Percentiles rank a stretch among this genome's conserved stretches.
These are phyloP conservation scores for Diloba caeruleocephala DNA, from an alignment of 2,888 invertebrate genomes.

Conservation along the genomic window DNA sequence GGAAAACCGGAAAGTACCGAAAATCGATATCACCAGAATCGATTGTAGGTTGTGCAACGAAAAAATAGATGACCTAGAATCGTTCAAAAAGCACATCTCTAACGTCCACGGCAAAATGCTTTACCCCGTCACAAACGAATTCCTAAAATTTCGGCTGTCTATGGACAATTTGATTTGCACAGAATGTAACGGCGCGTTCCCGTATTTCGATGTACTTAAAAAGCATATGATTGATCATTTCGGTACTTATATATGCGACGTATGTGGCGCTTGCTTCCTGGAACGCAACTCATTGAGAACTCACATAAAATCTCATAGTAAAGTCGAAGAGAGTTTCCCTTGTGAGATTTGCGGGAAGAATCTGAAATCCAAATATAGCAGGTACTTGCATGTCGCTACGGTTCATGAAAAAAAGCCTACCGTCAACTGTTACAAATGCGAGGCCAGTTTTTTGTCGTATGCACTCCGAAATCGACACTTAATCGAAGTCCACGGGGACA, in stretches of 20 bases:
- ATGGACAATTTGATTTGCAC: slow-evolving; percentile 74
- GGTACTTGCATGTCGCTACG: slow-evolving; percentile 75
- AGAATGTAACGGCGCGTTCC: slow-evolving; percentile 75
- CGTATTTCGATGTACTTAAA: slow-evolving; percentile 76
- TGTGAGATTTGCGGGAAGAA: slow-evolving; percentile 86
- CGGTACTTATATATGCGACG: slow-evolving; percentile 77
- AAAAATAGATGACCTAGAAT: slow-evolving; percentile 73
- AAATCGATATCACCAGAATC: slow-evolving; percentile 80
- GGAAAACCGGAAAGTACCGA: slow-evolving; percentile 78
- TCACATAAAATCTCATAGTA: slow-evolving; percentile 80
- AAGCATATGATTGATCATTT: slow-evolving; percentile 83
- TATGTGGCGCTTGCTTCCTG: slow-evolving; percentile 83
- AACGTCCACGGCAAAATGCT: slow-evolving; percentile 63
- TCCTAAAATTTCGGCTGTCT: slow-evolving; percentile 75
- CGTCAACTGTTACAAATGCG: slow-evolving; percentile 81
- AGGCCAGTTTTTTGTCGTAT: slow-evolving; percentile 76
- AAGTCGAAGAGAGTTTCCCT: slow-evolving; percentile 80
- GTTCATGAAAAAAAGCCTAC: slow-evolving; percentile 81
- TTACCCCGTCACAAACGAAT: slow-evolving; percentile 73
- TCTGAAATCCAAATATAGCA: slow-evolving; percentile 78
- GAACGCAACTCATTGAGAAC: slow-evolving; percentile 80
- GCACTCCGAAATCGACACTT: slow-evolving; percentile 76
- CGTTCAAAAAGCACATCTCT: slow-evolving; percentile 71
- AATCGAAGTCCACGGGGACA: slow-evolving; percentile 80
- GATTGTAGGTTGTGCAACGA: slow-evolving; percentile 77